Evolutionary conservation across 1,140 invertebrate species (phyloP), one percentile per base, ranked within the genome.

Genomic region (Berghia stephanieae): DNA sequence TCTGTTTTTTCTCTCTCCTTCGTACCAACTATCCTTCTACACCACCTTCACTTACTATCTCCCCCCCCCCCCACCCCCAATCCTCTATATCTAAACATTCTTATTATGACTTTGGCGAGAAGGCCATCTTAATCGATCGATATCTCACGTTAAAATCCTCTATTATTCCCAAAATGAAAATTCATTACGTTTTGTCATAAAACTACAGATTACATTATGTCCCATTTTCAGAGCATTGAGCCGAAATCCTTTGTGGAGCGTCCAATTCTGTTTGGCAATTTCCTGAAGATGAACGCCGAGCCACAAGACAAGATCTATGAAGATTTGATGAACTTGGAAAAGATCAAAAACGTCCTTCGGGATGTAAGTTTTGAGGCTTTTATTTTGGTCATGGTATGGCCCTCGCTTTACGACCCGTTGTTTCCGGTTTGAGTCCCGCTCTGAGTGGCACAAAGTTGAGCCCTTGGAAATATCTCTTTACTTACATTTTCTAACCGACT

Each of bases 191-290:
- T n/a, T 42, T 24, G 31, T 21, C 13, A 63, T 38, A 31, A 8
- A 67, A 68, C n/a, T 73, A 42, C 68, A 49, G 24, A n/a, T n/a
- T 36, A 34, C 10, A 67, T 80, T 38, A 63, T 72, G 76, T 46
- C 40, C 42, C 55, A 68, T 70, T 80, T 81, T 27, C 82, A 89
- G 89, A 83, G 79, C 70, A 80, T 86, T 16, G 83, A 86, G 13
- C 82, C 88, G 16, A 83, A 86, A 5, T 80, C 81, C 1, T 90
- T 90, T 81, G 78, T 81, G 2, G 84, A 79, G 31, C 60, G 83
- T 75, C 89, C 90, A 8, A 90, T 90, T 40, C 81, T 90, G 24
- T 90, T 90, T 85, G 90, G 89, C 34, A 88, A 90, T 78, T 90
- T 86, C 76, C 85, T 90, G 34, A 90, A 89, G 79, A 82, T 89